These are phyloP conservation scores for Helicoverpa assulta DNA, from an alignment of 2,888 invertebrate species.

Conservation along the genomic window DNA sequence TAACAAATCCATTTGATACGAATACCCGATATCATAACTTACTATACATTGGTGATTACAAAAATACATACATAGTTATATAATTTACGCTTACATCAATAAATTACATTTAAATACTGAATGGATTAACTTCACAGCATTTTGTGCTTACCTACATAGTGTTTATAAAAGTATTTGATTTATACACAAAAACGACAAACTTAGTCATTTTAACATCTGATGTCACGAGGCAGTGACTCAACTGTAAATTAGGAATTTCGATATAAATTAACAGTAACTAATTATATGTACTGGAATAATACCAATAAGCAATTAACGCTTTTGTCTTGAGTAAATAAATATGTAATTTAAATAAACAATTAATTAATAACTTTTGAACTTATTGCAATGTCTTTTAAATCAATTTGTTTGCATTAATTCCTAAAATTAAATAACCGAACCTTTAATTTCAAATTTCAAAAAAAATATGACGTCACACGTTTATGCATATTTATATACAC, in stretches of 20 bases:
- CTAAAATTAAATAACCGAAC: conserved; percentile 18
- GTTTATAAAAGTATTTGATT: conserved; percentile 26
- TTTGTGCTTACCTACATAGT: conserved; percentile 55
- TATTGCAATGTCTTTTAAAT: conserved; percentile 27
- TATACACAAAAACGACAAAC: conserved; percentile 31
- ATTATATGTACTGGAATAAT: conserved; percentile 29
- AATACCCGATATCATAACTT: conserved; percentile 27
- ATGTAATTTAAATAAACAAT: conserved; percentile 10
- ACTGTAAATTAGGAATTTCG: conserved; percentile 15
- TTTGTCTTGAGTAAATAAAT: conserved; percentile 3
- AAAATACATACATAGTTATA: conserved; percentile 47
- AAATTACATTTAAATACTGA: conserved; percentile 54
- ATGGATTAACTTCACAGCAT: conserved; percentile 40
- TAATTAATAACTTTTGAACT: conserved; percentile 14
- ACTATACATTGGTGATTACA: conserved; percentile 58
- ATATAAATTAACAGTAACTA: conserved; percentile 5
- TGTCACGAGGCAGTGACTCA: conserved; percentile 33
- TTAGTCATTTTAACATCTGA: conserved; percentile 2
- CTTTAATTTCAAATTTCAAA: conserved; percentile 29
- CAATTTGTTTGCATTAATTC: conserved; percentile 8
- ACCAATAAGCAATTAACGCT: conserved; percentile 8
- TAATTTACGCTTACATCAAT: conserved; percentile 49
- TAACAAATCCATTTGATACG: conserved; percentile 64
- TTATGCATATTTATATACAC: background rate
- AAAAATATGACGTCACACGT: conserved; percentile 11